Evolutionary conservation across 2,113 vertebrate genomes (phyloP).

Genomic region (Phyllostomus hastatus): DNA sequence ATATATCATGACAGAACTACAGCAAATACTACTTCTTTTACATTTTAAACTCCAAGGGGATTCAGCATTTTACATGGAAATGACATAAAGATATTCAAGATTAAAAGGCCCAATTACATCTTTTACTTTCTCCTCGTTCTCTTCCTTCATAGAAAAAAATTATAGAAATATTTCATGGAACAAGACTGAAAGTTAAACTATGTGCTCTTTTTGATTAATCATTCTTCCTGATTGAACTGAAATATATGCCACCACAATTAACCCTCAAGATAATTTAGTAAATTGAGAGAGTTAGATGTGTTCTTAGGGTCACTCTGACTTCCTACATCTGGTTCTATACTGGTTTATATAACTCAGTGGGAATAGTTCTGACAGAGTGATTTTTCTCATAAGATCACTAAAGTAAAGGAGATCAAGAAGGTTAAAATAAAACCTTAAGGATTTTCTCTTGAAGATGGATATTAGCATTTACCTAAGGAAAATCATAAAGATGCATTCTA

Average conservation of each 20-base stretch:
- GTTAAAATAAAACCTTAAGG: conserved; percentile 40
- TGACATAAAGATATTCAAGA: neutral
- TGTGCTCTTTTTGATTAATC: neutral
- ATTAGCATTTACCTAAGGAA: neutral
- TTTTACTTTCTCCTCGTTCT: neutral
- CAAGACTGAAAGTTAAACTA: neutral
- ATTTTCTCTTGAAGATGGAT: conserved; percentile 34
- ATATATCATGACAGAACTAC: neutral
- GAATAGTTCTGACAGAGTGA: neutral
- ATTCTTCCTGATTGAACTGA: neutral
- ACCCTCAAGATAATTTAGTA: conserved; percentile 14
- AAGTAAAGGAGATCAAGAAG: conserved; percentile 9
- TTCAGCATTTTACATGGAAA: neutral
- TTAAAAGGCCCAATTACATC: neutral
- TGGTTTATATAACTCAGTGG: conserved; percentile 2
- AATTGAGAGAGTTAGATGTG: neutral
- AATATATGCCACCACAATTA: neutral
- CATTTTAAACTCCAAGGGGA: neutral
- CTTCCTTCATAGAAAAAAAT: neutral
- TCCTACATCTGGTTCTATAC: neutral
- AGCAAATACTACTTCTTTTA: neutral
- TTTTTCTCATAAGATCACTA: conserved; percentile 6
- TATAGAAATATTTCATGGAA: neutral
- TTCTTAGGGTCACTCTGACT: neutral
- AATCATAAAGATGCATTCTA: conserved; percentile 8